Percentiles rank a stretch among this genome's conserved stretches.
Conservation (phyloP, 2,113 vertebrate species). For the Boleophthalmus pectinirostris region DNA sequence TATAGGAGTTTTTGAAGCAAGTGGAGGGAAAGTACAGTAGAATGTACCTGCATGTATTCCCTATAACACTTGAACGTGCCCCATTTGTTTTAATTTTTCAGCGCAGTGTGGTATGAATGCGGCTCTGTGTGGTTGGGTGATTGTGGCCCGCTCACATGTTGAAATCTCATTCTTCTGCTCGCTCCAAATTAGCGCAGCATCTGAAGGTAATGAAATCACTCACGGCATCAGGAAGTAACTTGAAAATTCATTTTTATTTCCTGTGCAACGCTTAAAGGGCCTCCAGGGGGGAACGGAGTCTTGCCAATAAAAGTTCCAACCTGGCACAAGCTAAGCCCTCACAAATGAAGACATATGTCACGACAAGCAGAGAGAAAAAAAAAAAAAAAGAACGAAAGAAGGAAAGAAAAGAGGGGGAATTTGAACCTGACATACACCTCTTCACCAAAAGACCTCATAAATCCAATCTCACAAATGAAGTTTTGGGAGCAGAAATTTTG, state of each 20-base stretch:
- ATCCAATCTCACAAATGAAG: conserved; percentile 77
- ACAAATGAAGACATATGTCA: conserved; percentile 82
- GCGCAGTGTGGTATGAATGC: conserved; percentile 22
- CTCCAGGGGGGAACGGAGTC: conserved; percentile 73
- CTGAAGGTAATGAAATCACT: conserved; percentile 76
- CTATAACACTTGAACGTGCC: neutral
- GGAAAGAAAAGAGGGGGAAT: conserved; percentile 44
- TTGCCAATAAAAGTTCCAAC: conserved; percentile 78
- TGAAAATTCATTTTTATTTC: conserved; percentile 74
- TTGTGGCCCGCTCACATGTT: conserved; percentile 56
- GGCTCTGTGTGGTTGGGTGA: conserved; percentile 26
- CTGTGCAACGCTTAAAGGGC: conserved; percentile 74
- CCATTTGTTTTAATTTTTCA: conserved; percentile 41
- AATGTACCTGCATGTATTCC: conserved; percentile 15
- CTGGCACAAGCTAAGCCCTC: conserved; percentile 73
- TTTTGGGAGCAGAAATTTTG: conserved; percentile 70
- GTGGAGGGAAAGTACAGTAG: too few relatives aligned
- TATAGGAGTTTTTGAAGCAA: too few relatives aligned
- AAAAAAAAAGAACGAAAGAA: conserved; percentile 34
- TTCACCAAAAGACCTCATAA: conserved; percentile 72
- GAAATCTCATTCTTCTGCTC: conserved; percentile 60
- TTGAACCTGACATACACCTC: conserved; percentile 69
- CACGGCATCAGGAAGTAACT: conserved; percentile 75
- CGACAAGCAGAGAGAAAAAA: conserved; percentile 38
- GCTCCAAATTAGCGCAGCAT: conserved; percentile 67